Percentiles rank a stretch among this genome's conserved stretches.
Conservation (phyloP, 2,113 vertebrate species). For the Catharus minimus region DNA sequence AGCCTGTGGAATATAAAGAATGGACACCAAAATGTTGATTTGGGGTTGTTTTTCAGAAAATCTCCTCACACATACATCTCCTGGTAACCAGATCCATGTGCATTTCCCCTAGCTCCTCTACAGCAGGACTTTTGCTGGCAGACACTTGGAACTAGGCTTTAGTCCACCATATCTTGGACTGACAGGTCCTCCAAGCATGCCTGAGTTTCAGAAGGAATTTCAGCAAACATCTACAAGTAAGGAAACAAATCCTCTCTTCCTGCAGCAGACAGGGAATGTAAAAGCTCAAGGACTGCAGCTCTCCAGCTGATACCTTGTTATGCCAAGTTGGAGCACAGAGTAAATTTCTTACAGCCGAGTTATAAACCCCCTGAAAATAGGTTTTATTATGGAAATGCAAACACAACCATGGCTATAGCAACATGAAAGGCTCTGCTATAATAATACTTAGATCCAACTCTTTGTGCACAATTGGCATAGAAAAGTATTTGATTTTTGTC, state of each 20-base stretch:
- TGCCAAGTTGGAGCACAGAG: conserved; percentile 57
- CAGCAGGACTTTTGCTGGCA: neutral
- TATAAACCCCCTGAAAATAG: conserved; percentile 74
- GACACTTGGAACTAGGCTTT: neutral
- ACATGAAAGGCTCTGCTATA: conserved; percentile 69
- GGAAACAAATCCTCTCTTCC: neutral
- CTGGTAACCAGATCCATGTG: neutral
- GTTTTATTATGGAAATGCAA: conserved; percentile 70
- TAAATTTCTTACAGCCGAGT: conserved; percentile 56
- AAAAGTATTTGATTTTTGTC: conserved; percentile 55
- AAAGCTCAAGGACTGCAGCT: neutral
- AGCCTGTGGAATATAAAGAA: neutral
- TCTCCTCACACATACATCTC: accelerated
- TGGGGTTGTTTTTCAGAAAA: neutral
- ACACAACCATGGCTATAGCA: conserved; percentile 50
- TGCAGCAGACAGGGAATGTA: neutral
- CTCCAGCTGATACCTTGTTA: conserved; percentile 41
- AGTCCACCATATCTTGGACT: neutral
- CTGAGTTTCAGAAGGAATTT: neutral
- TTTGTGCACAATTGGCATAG: conserved; percentile 69
- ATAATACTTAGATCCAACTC: conserved; percentile 62
- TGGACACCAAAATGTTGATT: neutral
- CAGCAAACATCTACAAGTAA: neutral
- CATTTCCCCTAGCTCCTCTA: neutral
- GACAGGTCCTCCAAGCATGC: neutral